Evolutionary conservation across 2,797 vertebrate species (phyloP), one percentile per base, ranked within the genome.

Genomic region (Tenualosa ilisha): DNA sequence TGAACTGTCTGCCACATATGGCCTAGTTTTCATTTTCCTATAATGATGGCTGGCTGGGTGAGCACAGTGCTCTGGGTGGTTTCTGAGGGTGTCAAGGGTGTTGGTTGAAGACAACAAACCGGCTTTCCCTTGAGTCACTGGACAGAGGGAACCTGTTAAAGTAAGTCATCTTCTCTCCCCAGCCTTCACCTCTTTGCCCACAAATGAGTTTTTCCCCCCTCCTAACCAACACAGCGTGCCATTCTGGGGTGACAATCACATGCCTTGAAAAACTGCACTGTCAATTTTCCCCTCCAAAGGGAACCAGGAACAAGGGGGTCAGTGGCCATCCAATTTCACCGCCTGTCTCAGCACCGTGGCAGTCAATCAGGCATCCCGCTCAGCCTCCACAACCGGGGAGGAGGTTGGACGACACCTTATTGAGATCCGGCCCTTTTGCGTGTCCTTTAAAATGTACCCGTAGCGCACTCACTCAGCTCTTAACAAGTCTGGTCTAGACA

Each of bases 401-500:
- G 72, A 43, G 40, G 43, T 43, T 17, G 72, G 72, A 79, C 20
- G 37, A 2, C 37, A 6, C 43, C 72, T 79, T 40, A 37, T 46
- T 20, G 13, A 79, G 72, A 79, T 43, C 40, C 20, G 17, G 17
- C 20, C 72, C 72, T 3, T 75, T 43, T 43, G 37, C 17, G 6
- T 22, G 72, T 46, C 31, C 68, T 72, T 72, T 37, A 11, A 4
- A 40, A 31, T 1, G 31, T 5, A 5, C 3, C 26, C 68, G 1
- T 6, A 6, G 37, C 37, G 37, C 68, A 26, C 63, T 68, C 87
- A 90, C 86, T 22, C 56, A 86, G 91, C 90, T 91, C 91, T 88
- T 31, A 9, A 82, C 54, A 86, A 89, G 86, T 85, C 88, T 56
- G 54, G 92, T 93, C 92, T 92, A 93, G 93, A 94, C 90, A 65